These are phyloP conservation scores for Protosalanx chinensis DNA, from an alignment of 2,797 vertebrate genomes.

Conservation along the genomic window DNA sequence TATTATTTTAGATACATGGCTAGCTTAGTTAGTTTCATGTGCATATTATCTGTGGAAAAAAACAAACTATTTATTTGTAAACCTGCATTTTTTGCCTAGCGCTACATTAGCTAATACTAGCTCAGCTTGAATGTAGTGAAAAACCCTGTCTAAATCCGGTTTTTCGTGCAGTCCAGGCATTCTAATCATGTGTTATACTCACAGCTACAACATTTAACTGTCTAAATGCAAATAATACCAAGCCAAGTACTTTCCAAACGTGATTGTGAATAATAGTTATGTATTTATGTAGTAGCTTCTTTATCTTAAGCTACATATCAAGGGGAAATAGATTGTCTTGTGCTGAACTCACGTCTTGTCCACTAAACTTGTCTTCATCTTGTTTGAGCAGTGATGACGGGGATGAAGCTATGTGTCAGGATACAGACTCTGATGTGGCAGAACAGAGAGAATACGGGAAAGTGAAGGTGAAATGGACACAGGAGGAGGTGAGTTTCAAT, in stretches of 20 bases:
- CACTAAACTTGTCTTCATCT: slow-evolving; percentile 9
- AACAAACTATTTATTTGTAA: not conserved
- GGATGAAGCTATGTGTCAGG: slow-evolving; percentile 84
- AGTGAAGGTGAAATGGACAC: slow-evolving; percentile 92
- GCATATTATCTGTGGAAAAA: not conserved
- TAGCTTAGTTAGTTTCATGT: not conserved
- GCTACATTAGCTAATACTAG: not conserved
- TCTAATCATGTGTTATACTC: not conserved
- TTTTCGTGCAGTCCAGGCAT: not conserved
- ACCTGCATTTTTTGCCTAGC: not conserved
- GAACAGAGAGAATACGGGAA: slow-evolving; percentile 84
- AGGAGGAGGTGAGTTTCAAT: slow-evolving; percentile 81
- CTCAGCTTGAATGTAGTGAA: not conserved
- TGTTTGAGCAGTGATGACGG: slow-evolving; percentile 80
- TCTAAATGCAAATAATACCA: not conserved
- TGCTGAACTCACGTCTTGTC: not conserved
- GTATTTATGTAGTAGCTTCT: no score
- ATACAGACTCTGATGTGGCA: slow-evolving; percentile 86
- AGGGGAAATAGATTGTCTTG: not conserved
- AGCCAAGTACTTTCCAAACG: not conserved
- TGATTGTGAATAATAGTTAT: no score
- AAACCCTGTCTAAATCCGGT: not conserved
- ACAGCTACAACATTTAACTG: no score
- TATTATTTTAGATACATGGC: not conserved
- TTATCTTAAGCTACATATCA: no score